phyloP scores from a whole-genome alignment of 1,140 invertebrate genomes.

The Calosoma granatense region DNA sequence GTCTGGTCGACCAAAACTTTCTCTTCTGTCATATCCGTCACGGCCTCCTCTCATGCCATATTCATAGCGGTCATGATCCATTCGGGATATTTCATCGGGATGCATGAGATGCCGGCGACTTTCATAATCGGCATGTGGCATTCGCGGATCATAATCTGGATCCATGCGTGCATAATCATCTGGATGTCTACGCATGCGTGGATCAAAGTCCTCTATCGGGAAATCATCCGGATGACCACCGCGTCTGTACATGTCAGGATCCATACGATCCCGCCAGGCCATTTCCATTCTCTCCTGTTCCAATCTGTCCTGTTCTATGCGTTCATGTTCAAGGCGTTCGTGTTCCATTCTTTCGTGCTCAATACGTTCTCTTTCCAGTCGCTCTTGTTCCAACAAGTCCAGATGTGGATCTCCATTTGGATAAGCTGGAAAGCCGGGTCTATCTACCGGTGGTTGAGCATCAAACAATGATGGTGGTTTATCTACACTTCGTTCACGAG shows the following conservation, averaged over 20 bases:
- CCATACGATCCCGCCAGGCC: background rate
- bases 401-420: background rate
- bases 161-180: constrained; percentile 15
- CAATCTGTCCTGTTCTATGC: background rate
- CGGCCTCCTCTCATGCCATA: constrained; percentile 11
- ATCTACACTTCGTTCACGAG: constrained; percentile 11
- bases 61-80: constrained; percentile 1
- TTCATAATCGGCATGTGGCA: background rate
- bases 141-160: background rate
- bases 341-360: background rate
- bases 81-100: background rate
- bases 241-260: background rate
- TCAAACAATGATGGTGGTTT: constrained; percentile 13
- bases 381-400: background rate
- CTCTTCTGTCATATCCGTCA: constrained; percentile 15
- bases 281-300: background rate
- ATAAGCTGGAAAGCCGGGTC: background rate
- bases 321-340: background rate
- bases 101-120: background rate
- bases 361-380: background rate
- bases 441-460: background rate
- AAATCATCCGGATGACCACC: background rate
- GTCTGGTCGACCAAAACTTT: constrained; percentile 8
- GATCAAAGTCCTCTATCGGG: background rate
- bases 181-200: background rate